Evolutionary conservation across 1,140 invertebrate genomes (phyloP).

Genomic region (Hypothenemus hampei): DNA sequence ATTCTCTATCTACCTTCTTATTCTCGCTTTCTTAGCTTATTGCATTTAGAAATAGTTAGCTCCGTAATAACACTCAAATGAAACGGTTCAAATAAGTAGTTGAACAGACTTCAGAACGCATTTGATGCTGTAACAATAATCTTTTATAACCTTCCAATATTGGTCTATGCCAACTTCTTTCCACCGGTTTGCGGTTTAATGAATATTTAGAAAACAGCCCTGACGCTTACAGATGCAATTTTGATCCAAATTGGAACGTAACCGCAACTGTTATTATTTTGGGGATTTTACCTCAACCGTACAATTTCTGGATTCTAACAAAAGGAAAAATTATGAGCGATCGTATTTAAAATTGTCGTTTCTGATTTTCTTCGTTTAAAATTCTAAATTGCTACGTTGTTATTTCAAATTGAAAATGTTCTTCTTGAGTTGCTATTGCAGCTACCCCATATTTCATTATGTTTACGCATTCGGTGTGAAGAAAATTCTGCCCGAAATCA

Average conservation of each 20-base stretch:
- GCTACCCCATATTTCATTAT: neutral
- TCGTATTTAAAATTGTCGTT: neutral
- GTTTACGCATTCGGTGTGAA: slow-evolving; percentile 6
- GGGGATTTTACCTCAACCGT: neutral
- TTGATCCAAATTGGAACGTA: neutral
- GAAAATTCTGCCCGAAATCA: slow-evolving; percentile 3
- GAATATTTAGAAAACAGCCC: neutral
- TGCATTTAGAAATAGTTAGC: neutral
- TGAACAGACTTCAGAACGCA: neutral
- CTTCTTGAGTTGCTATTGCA: neutral
- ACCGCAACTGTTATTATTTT: neutral
- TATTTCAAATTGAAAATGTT: slow-evolving; percentile 4
- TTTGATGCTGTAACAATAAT: neutral
- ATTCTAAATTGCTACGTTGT: neutral
- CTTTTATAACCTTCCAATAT: slow-evolving; percentile 1
- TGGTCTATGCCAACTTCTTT: slow-evolving; percentile 1
- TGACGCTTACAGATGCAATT: neutral
- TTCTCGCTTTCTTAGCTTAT: too few relatives aligned
- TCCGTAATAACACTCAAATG: neutral
- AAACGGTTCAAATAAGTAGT: slow-evolving; percentile 3
- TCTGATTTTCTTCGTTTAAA: neutral
- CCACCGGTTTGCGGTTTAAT: slow-evolving; percentile 1
- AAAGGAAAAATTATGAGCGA: neutral
- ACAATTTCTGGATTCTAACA: neutral
- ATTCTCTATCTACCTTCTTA: too few relatives aligned